These are phyloP conservation scores for Coelinius sp. DNA, from an alignment of 2,888 invertebrate genomes.

Conservation along the genomic window DNA sequence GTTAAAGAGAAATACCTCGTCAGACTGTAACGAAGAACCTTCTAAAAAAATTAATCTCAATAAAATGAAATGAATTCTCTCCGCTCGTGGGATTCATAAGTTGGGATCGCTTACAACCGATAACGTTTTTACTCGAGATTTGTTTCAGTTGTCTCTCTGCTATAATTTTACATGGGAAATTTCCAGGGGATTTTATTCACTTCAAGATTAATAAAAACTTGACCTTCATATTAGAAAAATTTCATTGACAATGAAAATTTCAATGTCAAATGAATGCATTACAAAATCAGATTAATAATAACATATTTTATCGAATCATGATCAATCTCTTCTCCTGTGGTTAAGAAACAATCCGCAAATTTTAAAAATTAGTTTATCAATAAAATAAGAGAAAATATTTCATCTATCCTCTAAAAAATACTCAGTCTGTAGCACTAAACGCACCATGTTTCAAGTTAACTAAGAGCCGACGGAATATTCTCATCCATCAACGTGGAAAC, in stretches of 20 bases:
- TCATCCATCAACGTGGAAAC: slow-evolving; percentile 48
- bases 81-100: too few species aligned
- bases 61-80: too few species aligned
- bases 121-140: too few species aligned
- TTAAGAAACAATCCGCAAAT: too few species aligned
- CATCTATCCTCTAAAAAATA: background rate
- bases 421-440: background rate
- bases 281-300: background rate
- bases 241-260: background rate
- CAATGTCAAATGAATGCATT: background rate
- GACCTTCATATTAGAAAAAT: background rate
- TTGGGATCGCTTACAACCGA: too few species aligned
- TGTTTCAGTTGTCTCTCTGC: background rate
- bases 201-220: background rate
- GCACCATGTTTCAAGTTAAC: background rate
- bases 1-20: background rate
- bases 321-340: too few species aligned
- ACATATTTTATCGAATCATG: too few species aligned
- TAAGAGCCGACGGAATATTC: background rate
- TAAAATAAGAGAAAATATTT: background rate
- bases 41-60: background rate
- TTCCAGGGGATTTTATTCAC: background rate
- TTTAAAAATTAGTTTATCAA: background rate
- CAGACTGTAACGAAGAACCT: background rate
- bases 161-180: background rate